Evolutionary conservation across 1,140 invertebrate genomes (phyloP), one percentile per base, ranked within the genome.

Genomic region (Teleopsis dalmanni): DNA sequence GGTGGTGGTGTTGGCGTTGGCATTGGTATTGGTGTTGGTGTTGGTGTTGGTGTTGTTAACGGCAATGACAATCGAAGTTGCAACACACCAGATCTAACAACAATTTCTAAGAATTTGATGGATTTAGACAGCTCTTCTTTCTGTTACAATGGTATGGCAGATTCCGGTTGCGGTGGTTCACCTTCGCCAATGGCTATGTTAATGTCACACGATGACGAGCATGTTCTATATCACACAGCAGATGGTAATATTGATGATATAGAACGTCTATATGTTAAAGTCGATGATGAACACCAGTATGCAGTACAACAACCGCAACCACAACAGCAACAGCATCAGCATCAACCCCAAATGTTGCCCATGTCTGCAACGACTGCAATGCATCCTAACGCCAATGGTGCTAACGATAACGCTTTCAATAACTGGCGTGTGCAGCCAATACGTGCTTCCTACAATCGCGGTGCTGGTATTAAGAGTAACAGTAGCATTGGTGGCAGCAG

Each of bases 121-220:
- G 64, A 67, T 10, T 27, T 67, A 50, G 64, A 67, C 18, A 57
- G 58, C n/a, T 58, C 58, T 14, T 67, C 64, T 1, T 57, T 67
- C 49, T 67, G 64, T 48, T 67, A 67, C 26, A 67, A 67, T 8
- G 64, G 64, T 2, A 45, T 67, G 8, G 64, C 64, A n/a, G 64
- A 67, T 43, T 67, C 64, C 0, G 64, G 64, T 14, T 67, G 64
- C 42, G 64, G 64, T 6, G 64, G 64, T 11, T 67, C 64, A 0
- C 64, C 64, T 3, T 67, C 64, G 5, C 64, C 64, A 19, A 67
- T 67, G 64, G 64, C 64, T 50, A 67, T 67, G 64, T 11, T 67
- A 26, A 67, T 67, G 64, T 62, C 61, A 22, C 64, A 67, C 9
- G 64, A 67, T 48, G 64, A 67, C 9, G 44, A 41, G 11, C 64